Evolutionary conservation across 2,888 invertebrate species (phyloP).

Genomic region (Lumbricus terrestris): DNA sequence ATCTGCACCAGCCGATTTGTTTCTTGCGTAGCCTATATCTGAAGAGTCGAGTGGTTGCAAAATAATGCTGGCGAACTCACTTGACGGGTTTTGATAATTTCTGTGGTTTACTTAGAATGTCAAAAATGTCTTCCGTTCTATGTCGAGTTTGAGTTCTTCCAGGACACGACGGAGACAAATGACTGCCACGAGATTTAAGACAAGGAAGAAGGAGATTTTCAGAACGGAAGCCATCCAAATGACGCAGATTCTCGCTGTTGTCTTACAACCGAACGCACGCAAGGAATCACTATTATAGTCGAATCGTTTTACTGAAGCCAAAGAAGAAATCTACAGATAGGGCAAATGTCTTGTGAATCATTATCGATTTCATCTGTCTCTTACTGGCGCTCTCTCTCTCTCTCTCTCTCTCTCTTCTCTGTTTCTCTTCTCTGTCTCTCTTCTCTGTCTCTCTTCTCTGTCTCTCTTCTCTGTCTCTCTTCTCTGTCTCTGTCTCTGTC

Average conservation of each 20-base stretch:
- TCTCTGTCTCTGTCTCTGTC: too few relatives aligned
- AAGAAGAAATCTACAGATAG: neutral
- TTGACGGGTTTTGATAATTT: neutral
- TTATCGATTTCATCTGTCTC: neutral
- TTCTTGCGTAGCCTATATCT: neutral
- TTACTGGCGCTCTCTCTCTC: neutral
- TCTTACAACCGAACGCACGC: neutral
- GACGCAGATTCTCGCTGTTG: neutral
- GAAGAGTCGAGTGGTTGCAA: neutral
- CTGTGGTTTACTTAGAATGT: neutral
- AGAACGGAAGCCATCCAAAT: neutral
- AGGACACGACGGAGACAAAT: neutral
- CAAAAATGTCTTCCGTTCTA: neutral
- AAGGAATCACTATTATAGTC: neutral
- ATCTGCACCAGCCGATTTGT: neutral
- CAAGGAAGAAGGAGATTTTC: neutral
- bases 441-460: too few relatives aligned
- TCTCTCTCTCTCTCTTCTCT: neutral
- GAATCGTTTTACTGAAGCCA: neutral
- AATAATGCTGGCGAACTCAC: neutral
- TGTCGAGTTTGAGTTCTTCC: conserved; percentile 3
- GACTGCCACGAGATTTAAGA: neutral
- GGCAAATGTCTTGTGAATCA: neutral
- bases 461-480: too few relatives aligned
- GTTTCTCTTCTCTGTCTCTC: too few relatives aligned